Conservation (phyloP, 2,888 invertebrate genomes). For the Meta bourneti region DNA sequence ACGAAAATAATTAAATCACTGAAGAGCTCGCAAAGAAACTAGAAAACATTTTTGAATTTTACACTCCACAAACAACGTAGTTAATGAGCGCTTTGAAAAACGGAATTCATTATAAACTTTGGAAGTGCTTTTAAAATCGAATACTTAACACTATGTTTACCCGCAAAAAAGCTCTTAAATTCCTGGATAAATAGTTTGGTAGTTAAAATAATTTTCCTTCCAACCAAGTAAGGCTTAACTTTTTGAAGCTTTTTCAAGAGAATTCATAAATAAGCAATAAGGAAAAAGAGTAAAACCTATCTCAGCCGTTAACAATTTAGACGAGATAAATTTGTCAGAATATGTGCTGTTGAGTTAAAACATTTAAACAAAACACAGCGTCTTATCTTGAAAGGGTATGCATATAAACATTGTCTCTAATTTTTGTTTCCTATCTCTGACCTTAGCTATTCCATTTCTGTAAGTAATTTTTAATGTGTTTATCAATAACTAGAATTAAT, state of each 20-base stretch:
- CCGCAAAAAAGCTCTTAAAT: not conserved
- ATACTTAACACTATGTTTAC: not conserved
- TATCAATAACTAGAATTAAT: no score
- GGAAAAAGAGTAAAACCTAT: not conserved
- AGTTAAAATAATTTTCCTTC: not conserved
- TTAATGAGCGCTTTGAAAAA: not conserved
- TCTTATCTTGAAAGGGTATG: no score
- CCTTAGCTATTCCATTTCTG: no score
- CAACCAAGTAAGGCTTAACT: not conserved
- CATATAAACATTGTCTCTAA: no score
- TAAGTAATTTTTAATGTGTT: no score
- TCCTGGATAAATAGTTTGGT: not conserved
- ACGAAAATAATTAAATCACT: not conserved
- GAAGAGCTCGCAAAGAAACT: not conserved
- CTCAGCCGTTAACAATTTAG: not conserved
- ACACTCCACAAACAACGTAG: not conserved
- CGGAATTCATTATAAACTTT: slow-evolving; percentile 1
- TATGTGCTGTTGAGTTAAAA: not conserved
- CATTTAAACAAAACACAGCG: no score
- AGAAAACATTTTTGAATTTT: not conserved
- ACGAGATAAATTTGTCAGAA: not conserved
- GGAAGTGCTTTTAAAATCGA: not conserved
- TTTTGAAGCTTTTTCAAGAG: not conserved
- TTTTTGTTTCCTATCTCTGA: no score
- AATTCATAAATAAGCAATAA: not conserved